Conservation (phyloP, 1,140 invertebrate species). For the Formica selysi region DNA sequence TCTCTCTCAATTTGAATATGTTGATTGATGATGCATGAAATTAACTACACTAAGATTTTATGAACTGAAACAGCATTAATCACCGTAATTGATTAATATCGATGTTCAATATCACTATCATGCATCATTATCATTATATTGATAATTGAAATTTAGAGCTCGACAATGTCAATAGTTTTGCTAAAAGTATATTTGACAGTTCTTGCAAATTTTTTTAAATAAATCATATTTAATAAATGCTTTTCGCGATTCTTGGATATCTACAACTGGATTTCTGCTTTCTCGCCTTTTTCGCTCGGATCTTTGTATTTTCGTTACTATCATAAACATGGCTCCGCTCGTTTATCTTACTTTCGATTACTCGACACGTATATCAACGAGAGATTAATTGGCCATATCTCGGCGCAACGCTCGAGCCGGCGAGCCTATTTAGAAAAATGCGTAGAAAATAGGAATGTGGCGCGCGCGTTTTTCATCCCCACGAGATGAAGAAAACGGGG, state of each 20-base stretch:
- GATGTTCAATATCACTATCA: neutral
- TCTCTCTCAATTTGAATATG: no score
- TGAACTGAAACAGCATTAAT: neutral
- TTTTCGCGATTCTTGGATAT: neutral
- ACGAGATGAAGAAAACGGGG: slow-evolving; percentile 29
- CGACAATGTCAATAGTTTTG: neutral
- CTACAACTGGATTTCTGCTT: neutral
- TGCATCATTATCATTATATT: no score
- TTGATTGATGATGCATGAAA: neutral
- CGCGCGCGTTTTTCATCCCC: slow-evolving; percentile 21
- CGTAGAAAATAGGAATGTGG: slow-evolving; percentile 79
- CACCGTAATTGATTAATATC: neutral
- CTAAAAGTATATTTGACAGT: no score
- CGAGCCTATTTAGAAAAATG: slow-evolving; percentile 73
- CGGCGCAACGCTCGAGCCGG: slow-evolving; percentile 46
- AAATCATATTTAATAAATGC: no score
- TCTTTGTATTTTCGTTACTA: neutral
- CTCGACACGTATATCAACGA: neutral
- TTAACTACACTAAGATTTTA: slow-evolving; percentile 9
- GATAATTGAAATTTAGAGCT: neutral
- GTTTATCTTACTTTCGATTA: neutral
- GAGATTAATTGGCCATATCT: neutral
- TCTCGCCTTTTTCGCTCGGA: neutral
- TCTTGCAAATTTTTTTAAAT: no score
- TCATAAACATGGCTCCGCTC: neutral